Evolutionary conservation across 1,140 invertebrate genomes (phyloP).

Genomic region (Macrosteles quadrilineatus): DNA sequence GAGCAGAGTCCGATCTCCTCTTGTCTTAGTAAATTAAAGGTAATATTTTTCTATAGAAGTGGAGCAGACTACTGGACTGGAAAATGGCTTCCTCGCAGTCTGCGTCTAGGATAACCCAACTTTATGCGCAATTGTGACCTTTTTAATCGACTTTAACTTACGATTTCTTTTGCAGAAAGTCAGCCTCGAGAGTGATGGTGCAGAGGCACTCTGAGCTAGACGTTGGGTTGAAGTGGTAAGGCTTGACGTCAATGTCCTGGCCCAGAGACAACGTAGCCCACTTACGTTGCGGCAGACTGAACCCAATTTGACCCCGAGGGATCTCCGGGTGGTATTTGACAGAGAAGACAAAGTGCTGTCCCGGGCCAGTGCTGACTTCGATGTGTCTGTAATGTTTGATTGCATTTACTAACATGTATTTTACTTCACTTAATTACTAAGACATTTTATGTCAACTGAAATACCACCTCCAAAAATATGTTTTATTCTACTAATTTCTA

Average conservation of each 20-base stretch:
- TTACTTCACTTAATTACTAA: neutral
- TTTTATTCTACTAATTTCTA: neutral
- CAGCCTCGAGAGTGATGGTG: conserved; percentile 82
- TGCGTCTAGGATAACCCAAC: too few relatives aligned
- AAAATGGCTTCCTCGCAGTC: too few relatives aligned
- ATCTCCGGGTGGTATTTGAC: conserved; percentile 73
- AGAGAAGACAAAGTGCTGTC: conserved; percentile 84
- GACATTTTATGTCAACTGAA: neutral
- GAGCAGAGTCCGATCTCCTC: too few relatives aligned
- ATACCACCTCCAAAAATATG: neutral
- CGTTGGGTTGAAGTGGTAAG: conserved; percentile 71
- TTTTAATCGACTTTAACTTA: too few relatives aligned
- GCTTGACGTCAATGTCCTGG: conserved; percentile 81
- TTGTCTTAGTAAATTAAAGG: too few relatives aligned
- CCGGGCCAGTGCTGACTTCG: conserved; percentile 76
- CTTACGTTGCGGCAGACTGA: conserved; percentile 91
- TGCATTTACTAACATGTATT: conserved; percentile 34
- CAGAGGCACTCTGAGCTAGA: conserved; percentile 81
- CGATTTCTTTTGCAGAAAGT: conserved; percentile 94
- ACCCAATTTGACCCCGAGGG: conserved; percentile 77
- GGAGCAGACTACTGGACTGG: too few relatives aligned
- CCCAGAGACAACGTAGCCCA: conserved; percentile 93
- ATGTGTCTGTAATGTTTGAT: conserved; percentile 79
- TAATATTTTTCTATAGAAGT: too few relatives aligned
- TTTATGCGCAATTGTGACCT: too few relatives aligned